These are phyloP conservation scores for Metopia argyrocephala DNA, from an alignment of 2,888 invertebrate genomes.

Conservation along the genomic window DNA sequence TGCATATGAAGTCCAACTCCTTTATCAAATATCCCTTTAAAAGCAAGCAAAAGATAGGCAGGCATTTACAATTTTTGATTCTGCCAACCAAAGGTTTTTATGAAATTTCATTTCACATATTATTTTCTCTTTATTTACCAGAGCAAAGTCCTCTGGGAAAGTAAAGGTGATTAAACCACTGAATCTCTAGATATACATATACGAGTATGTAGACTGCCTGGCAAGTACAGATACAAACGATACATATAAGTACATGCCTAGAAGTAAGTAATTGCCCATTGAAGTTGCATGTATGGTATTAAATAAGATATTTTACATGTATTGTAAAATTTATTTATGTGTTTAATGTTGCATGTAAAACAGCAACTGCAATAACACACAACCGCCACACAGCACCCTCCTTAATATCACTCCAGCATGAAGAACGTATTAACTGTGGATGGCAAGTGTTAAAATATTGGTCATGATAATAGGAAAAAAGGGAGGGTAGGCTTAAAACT, in stretches of 20 bases:
- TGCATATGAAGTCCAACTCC: constrained; percentile 14
- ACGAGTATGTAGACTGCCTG: not conserved
- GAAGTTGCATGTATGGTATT: constrained; percentile 46
- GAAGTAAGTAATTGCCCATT: constrained; percentile 42
- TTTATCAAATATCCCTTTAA: not conserved
- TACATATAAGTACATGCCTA: not conserved
- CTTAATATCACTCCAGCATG: not conserved
- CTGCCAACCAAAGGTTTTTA: not conserved
- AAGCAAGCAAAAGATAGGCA: not conserved
- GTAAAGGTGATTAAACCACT: constrained; percentile 37
- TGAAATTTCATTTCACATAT: constrained; percentile 46
- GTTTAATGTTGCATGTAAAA: constrained; percentile 50
- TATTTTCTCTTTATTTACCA: constrained; percentile 13
- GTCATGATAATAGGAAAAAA: not conserved
- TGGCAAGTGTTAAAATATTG: not conserved
- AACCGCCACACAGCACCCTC: not conserved
- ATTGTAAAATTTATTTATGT: constrained; percentile 45
- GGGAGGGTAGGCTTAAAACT: not conserved
- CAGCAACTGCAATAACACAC: not conserved
- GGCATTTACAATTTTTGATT: not conserved
- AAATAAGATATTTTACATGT: constrained; percentile 44
- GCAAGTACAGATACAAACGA: not conserved
- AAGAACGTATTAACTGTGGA: not conserved
- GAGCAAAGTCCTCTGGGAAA: constrained; percentile 61
- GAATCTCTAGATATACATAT: not conserved